phyloP scores from a whole-genome alignment of 1,140 invertebrate genomes.

The Lamellibrachia luymesi region DNA sequence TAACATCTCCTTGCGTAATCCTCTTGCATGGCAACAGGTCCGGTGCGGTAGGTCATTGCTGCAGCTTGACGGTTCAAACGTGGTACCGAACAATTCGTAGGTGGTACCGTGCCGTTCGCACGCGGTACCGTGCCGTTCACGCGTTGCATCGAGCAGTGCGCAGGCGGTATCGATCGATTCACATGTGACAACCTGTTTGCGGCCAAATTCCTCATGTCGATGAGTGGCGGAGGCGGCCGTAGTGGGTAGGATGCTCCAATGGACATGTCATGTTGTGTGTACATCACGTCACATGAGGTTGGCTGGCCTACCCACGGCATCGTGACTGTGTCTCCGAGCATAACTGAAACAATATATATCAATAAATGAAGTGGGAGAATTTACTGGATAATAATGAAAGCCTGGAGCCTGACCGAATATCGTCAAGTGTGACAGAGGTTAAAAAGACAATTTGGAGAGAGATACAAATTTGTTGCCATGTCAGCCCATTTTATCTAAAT shows the following conservation, averaged over 20 bases:
- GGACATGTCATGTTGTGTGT: background rate
- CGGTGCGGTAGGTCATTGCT: background rate
- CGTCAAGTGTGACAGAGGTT: background rate
- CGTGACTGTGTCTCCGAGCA: background rate
- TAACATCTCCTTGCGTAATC: background rate
- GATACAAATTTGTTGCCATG: too few relatives aligned
- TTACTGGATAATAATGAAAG: background rate
- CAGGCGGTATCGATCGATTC: too few relatives aligned
- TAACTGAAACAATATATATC: background rate
- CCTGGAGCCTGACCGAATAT: background rate
- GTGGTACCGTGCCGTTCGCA: too few relatives aligned
- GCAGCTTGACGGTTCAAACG: background rate
- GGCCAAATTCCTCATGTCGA: background rate
- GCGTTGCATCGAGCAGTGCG: too few relatives aligned
- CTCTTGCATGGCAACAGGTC: background rate
- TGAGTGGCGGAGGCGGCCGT: background rate
- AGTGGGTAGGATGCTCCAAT: background rate
- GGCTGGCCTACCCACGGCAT: background rate
- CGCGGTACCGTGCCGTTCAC: too few relatives aligned
- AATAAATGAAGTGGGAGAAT: background rate
- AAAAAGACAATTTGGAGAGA: too few relatives aligned
- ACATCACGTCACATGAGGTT: background rate
- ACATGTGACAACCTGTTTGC: too few relatives aligned
- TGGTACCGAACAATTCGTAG: background rate
- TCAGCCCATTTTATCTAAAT: too few relatives aligned